These are phyloP conservation scores for Amphimallon solstitiale DNA, from an alignment of 2,888 invertebrate genomes.

Conservation along the genomic window DNA sequence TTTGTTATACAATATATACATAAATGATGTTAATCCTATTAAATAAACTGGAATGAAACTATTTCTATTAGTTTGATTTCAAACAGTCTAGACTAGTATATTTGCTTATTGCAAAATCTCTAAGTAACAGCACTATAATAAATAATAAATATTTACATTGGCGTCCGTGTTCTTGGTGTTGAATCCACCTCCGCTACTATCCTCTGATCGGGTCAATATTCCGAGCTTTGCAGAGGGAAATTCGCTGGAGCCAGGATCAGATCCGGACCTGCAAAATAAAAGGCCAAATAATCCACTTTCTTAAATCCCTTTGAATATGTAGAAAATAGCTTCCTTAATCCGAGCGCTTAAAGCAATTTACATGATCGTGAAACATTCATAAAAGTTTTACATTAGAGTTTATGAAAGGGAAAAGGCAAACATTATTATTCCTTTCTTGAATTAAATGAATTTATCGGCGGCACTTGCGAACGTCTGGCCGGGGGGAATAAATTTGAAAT, in stretches of 20 bases:
- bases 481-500: slow-evolving; percentile 31
- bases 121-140: background rate
- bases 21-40: background rate
- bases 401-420: slow-evolving; percentile 17
- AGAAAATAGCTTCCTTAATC: slow-evolving; percentile 42
- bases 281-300: slow-evolving; percentile 44
- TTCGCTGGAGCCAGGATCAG: slow-evolving; percentile 60
- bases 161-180: background rate
- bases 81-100: background rate
- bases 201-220: slow-evolving; percentile 34
- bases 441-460: slow-evolving; percentile 25
- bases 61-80: background rate
- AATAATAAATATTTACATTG: slow-evolving; percentile 6
- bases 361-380: slow-evolving; percentile 31
- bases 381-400: slow-evolving; percentile 15
- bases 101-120: background rate
- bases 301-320: slow-evolving; percentile 42
- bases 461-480: background rate
- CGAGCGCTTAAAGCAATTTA: slow-evolving; percentile 37
- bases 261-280: slow-evolving; percentile 61
- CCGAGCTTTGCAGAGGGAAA: slow-evolving; percentile 55
- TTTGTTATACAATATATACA: background rate
- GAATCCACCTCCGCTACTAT: background rate
- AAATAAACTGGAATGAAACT: slow-evolving; percentile 18
- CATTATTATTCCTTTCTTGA: slow-evolving; percentile 2